Percentiles rank a stretch among this genome's conserved stretches.
Evolutionary conservation across 1,140 invertebrate species (phyloP).

Genomic region (Tenebrio molitor): DNA sequence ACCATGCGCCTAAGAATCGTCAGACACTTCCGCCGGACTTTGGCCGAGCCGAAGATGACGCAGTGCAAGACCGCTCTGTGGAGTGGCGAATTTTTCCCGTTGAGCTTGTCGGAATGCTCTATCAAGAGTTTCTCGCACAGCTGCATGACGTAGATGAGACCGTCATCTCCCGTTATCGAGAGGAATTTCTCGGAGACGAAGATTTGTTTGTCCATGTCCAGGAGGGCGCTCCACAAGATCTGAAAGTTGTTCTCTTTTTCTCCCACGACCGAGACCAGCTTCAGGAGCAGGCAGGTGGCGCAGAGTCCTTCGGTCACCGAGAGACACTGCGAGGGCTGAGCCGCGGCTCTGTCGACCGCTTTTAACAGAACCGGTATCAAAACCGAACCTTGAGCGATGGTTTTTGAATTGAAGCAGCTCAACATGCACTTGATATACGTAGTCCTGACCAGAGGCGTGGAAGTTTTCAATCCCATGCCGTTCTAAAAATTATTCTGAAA

Average conservation of each 20-base stretch:
- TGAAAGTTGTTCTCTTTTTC: constrained; percentile 72
- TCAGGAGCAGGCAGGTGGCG: constrained; percentile 81
- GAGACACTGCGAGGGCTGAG: constrained; percentile 74
- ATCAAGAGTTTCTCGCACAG: constrained; percentile 76
- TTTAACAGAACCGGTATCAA: constrained; percentile 75
- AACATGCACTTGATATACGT: constrained; percentile 84
- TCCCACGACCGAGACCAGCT: constrained; percentile 71
- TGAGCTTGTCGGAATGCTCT: constrained; percentile 73
- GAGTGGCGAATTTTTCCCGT: constrained; percentile 71
- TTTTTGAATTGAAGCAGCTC: constrained; percentile 73
- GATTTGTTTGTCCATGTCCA: constrained; percentile 82
- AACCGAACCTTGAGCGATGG: constrained; percentile 67
- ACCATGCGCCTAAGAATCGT: constrained; percentile 63
- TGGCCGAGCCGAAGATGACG: constrained; percentile 68
- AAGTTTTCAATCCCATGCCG: constrained; percentile 83
- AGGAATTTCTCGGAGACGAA: constrained; percentile 87
- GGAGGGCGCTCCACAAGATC: constrained; percentile 77
- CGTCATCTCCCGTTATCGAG: constrained; percentile 75
- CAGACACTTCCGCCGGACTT: constrained; percentile 65
- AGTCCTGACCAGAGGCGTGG: constrained; percentile 81
- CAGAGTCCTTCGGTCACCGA: constrained; percentile 85
- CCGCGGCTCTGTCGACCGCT: constrained; percentile 78
- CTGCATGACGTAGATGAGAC: constrained; percentile 74
- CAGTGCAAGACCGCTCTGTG: constrained; percentile 76
- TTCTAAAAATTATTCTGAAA: constrained; percentile 71